Conservation (phyloP, 2,797 vertebrate genomes). For the Bryconaethiops microstoma region DNA sequence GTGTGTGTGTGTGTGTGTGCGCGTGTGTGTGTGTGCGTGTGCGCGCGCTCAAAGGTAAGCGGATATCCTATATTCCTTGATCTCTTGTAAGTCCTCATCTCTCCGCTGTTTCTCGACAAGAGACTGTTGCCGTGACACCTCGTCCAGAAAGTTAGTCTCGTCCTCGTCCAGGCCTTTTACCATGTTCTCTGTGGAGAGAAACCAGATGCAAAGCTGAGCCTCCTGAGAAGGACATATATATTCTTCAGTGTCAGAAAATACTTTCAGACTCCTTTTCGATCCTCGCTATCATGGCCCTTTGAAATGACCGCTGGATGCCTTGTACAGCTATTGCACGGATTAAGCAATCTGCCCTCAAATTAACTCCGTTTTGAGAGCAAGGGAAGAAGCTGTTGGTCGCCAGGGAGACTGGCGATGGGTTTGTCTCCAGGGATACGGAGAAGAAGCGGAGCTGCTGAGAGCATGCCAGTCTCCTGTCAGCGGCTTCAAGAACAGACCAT, state of each 20-base stretch:
- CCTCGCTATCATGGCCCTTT: not conserved
- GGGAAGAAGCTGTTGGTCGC: slow-evolving; percentile 50
- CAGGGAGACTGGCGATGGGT: slow-evolving; percentile 53
- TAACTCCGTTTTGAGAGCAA: slow-evolving; percentile 42
- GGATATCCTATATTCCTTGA: slow-evolving; percentile 98
- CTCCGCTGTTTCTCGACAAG: slow-evolving; percentile 93
- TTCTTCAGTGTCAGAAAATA: not conserved
- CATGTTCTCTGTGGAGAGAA: slow-evolving; percentile 89
- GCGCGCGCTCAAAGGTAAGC: slow-evolving; percentile 62
- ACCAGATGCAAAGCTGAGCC: slow-evolving; percentile 10
- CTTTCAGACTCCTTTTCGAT: not conserved
- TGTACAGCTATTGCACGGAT: slow-evolving; percentile 31
- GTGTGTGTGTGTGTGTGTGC: slow-evolving; percentile 33
- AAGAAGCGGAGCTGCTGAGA: slow-evolving; percentile 47
- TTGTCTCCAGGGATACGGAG: slow-evolving; percentile 61
- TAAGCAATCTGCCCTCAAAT: slow-evolving; percentile 45
- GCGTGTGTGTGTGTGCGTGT: slow-evolving; percentile 31
- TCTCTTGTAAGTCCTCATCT: slow-evolving; percentile 91
- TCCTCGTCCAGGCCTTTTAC: slow-evolving; percentile 97
- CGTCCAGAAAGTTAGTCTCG: slow-evolving; percentile 93
- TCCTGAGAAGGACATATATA: slow-evolving; percentile 55
- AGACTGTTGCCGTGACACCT: slow-evolving; percentile 94
- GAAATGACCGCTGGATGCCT: slow-evolving; percentile 3
- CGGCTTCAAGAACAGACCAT: slow-evolving; percentile 48
- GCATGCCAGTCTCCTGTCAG: slow-evolving; percentile 57